Conservation (phyloP, 1,140 invertebrate genomes). For the Rhyacophila brunnea region DNA sequence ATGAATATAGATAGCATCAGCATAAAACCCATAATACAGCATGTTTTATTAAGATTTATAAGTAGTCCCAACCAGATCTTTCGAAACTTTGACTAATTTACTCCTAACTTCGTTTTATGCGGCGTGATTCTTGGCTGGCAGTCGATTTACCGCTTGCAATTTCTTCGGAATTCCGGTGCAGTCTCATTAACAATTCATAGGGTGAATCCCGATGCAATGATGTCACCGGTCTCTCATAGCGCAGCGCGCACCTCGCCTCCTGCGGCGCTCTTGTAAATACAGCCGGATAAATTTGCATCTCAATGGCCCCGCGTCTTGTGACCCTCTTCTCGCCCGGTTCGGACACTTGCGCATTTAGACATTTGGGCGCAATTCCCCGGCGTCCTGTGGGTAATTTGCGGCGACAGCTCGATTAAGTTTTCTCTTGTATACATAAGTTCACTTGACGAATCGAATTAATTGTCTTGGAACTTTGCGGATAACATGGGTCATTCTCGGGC, state of each 20-base stretch:
- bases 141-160: not conserved
- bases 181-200: conserved; percentile 5
- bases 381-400: not conserved
- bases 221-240: not conserved
- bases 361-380: not conserved
- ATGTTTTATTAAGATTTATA: too few species aligned
- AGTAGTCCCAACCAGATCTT: too few species aligned
- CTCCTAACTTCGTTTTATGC: too few species aligned
- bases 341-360: not conserved
- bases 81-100: too few species aligned
- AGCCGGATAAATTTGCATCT: conserved; percentile 3
- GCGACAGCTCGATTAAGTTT: not conserved
- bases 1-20: too few species aligned
- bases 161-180: not conserved
- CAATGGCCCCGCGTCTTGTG: not conserved
- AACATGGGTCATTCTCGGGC: too few species aligned
- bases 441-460: too few species aligned
- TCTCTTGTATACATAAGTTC: too few species aligned
- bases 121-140: too few species aligned
- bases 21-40: too few species aligned
- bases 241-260: not conserved
- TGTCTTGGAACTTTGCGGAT: too few species aligned
- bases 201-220: not conserved
- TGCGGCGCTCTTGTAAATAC: not conserved
- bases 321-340: not conserved